These are phyloP conservation scores for Trematomus loennbergii DNA, from an alignment of 2,113 vertebrate species.

Conservation along the genomic window DNA sequence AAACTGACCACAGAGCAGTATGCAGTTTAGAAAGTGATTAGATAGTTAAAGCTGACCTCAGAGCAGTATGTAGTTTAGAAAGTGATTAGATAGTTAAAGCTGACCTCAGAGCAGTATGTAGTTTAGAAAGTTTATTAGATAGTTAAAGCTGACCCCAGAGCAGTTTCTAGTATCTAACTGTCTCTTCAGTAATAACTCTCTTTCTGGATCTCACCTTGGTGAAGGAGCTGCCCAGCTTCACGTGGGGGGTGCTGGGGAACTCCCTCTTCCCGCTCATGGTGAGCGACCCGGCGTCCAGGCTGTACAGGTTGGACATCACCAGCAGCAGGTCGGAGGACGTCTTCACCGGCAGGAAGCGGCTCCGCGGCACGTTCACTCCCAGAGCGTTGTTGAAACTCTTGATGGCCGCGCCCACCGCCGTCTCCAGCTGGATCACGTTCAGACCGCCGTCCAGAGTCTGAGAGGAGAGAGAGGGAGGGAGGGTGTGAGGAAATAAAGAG, in stretches of 20 bases:
- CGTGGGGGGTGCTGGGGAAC: constrained; percentile 94
- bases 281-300: constrained; percentile 94
- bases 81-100: too few relatives aligned
- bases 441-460: constrained; percentile 95
- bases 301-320: constrained; percentile 98
- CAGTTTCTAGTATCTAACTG: not conserved
- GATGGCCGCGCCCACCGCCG: constrained; percentile 95
- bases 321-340: constrained; percentile 96
- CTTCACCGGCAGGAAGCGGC: constrained; percentile 97
- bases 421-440: constrained; percentile 98
- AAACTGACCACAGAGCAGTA: too few relatives aligned
- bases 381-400: constrained; percentile 96
- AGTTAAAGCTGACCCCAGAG: not conserved
- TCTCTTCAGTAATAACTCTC: too few relatives aligned
- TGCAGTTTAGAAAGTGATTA: too few relatives aligned
- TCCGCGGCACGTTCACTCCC: constrained; percentile 96
- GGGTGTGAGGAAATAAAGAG: too few relatives aligned
- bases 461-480: not conserved
- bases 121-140: too few relatives aligned
- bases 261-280: constrained; percentile 96
- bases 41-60: too few relatives aligned
- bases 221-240: constrained; percentile 98
- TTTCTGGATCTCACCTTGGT: constrained; percentile 87
- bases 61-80: too few relatives aligned
- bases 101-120: too few relatives aligned